Percentiles rank a stretch among this genome's conserved stretches.
phyloP scores from a whole-genome alignment of 53 echinoderm and acorn worm genomes.

The Zoroaster sp. region DNA sequence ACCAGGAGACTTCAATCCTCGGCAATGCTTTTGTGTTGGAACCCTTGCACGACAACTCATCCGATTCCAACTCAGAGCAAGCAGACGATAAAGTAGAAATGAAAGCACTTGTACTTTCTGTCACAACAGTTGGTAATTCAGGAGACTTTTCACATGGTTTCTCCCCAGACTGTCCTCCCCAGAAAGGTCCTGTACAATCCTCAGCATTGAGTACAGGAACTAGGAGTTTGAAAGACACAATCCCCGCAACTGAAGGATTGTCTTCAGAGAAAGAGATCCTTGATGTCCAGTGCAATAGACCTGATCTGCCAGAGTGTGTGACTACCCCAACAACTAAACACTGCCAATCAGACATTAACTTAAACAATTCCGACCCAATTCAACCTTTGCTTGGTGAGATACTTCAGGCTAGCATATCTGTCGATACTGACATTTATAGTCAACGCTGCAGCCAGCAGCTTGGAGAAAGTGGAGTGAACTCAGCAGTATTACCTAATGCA shows the following conservation, averaged over 20 bases:
- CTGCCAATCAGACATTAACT: slow-evolving; percentile 2
- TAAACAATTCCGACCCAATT: background rate
- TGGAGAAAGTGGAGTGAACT: slow-evolving; percentile 6
- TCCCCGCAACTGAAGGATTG: background rate
- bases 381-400: slow-evolving; percentile 17
- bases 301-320: background rate
- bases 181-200: background rate
- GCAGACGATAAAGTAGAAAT: background rate
- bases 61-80: background rate
- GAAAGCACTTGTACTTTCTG: background rate
- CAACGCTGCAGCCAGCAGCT: slow-evolving; percentile 59
- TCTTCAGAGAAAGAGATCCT: background rate
- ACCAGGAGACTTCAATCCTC: background rate
- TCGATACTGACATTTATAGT: slow-evolving; percentile 39
- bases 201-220: background rate
- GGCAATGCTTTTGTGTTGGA: background rate
- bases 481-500: background rate
- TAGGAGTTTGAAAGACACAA: background rate
- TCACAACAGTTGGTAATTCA: background rate
- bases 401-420: background rate
- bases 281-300: slow-evolving; percentile 25
- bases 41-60: background rate
- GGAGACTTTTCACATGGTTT: background rate
- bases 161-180: background rate
- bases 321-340: background rate